Evolutionary conservation across 2,888 invertebrate genomes (phyloP).

Genomic region (Fragum sueziense): DNA sequence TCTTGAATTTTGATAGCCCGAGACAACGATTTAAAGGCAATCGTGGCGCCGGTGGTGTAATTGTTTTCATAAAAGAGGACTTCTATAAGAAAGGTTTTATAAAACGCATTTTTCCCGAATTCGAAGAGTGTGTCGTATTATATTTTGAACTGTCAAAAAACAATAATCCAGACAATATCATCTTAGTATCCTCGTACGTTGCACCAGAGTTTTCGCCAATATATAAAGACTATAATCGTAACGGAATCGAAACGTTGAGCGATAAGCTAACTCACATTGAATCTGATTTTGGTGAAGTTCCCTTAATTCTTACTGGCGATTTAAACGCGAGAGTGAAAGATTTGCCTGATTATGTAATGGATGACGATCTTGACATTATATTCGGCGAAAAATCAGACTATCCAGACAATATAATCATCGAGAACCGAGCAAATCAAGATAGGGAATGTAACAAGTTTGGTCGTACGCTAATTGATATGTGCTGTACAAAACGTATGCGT

Average conservation of each 20-base stretch:
- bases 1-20: no score
- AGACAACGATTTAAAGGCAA: no score
- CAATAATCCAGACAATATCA: not conserved
- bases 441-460: not conserved
- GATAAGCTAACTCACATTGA: not conserved
- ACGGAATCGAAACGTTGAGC: not conserved
- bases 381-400: constrained; percentile 28
- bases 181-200: not conserved
- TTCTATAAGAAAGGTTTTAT: not conserved
- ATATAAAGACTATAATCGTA: not conserved
- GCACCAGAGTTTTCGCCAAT: constrained; percentile 1
- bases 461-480: not conserved
- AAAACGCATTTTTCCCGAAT: not conserved
- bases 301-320: constrained; percentile 14
- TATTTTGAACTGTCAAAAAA: not conserved
- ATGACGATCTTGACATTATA: constrained; percentile 14
- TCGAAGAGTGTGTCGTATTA: constrained; percentile 2
- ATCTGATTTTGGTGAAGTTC: not conserved
- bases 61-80: not conserved
- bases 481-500: not conserved
- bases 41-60: not conserved
- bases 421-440: constrained; percentile 2
- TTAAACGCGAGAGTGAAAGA: constrained; percentile 13
- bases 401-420: constrained; percentile 14
- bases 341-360: constrained; percentile 14